Percentiles rank a stretch among this genome's conserved stretches.
Evolutionary conservation across 2,113 vertebrate species (phyloP).

Genomic region (Periophthalmodon schlosseri): DNA sequence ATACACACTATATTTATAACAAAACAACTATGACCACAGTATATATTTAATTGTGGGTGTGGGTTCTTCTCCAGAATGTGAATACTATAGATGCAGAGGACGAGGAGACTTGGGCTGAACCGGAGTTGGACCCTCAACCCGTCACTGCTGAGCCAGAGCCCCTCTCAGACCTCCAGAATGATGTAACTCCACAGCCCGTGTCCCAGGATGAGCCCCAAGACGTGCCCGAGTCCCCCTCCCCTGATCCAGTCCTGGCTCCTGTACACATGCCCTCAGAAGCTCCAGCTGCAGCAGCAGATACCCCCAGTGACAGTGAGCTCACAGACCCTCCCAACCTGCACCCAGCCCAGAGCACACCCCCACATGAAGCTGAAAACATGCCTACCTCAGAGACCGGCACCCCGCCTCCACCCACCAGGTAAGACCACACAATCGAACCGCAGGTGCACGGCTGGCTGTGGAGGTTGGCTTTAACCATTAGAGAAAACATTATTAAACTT

Average conservation of each 20-base stretch:
- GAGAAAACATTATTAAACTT: not conserved
- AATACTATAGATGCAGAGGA: conserved; percentile 69
- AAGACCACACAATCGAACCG: conserved; percentile 60
- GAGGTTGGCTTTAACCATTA: conserved; percentile 44
- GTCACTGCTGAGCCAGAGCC: conserved; percentile 56
- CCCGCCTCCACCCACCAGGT: conserved; percentile 77
- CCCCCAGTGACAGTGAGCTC: conserved; percentile 13
- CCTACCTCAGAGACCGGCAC: conserved; percentile 90
- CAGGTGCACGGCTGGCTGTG: conserved; percentile 19
- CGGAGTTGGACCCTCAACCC: conserved; percentile 40
- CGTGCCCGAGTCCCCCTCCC: conserved; percentile 54
- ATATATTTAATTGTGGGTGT: not conserved
- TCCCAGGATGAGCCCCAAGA: conserved; percentile 63
- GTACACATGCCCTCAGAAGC: conserved; percentile 44
- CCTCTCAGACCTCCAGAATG: conserved; percentile 36
- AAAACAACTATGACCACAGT: not conserved
- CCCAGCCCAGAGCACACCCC: conserved; percentile 24
- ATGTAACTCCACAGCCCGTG: conserved; percentile 31
- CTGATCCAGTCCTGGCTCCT: conserved; percentile 51
- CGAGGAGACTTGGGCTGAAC: conserved; percentile 43
- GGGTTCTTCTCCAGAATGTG: conserved; percentile 63
- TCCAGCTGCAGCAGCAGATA: conserved; percentile 23
- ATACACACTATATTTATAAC: not conserved
- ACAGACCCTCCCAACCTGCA: conserved; percentile 34
- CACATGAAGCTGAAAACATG: conserved; percentile 73